Conservation (phyloP, 2,797 vertebrate species). For the Sandelia bainsii region DNA sequence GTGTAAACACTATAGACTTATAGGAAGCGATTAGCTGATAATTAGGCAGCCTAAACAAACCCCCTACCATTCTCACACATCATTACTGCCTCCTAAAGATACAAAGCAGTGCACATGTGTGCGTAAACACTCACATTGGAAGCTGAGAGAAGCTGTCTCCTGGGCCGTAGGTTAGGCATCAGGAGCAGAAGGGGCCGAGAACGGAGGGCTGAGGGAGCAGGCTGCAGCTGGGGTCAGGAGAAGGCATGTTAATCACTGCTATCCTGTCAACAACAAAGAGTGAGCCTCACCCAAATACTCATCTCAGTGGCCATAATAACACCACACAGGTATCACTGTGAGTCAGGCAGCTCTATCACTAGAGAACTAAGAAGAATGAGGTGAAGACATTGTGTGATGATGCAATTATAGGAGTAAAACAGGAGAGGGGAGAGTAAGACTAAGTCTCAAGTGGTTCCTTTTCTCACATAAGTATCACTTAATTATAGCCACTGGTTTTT, state of each 20-base stretch:
- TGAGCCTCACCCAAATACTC: conserved; percentile 76
- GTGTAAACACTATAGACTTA: conserved; percentile 81
- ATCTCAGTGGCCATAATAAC: conserved; percentile 79
- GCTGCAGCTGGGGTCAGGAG: conserved; percentile 81
- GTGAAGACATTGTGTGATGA: conserved; percentile 69
- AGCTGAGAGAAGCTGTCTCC: conserved; percentile 55
- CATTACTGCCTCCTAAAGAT: conserved; percentile 62
- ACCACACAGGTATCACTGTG: conserved; percentile 66
- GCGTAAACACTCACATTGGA: conserved; percentile 41
- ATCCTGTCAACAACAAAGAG: conserved; percentile 86
- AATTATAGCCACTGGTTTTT: conserved; percentile 57
- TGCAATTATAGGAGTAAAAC: conserved; percentile 69
- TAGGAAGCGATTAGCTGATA: conserved; percentile 79
- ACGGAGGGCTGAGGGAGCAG: conserved; percentile 62
- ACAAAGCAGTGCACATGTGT: conserved; percentile 52
- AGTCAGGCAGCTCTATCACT: conserved; percentile 76
- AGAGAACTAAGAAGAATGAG: conserved; percentile 63
- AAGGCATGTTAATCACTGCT: conserved; percentile 85
- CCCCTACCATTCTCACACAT: conserved; percentile 64
- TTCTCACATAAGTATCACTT: conserved; percentile 62
- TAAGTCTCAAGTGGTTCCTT: conserved; percentile 48
- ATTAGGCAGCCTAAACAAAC: conserved; percentile 75
- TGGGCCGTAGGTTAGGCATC: conserved; percentile 67
- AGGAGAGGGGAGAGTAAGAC: conserved; percentile 37
- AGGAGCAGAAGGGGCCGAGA: conserved; percentile 59